These are phyloP conservation scores for Pachyrhynchus sulphureomaculatus DNA, from an alignment of 1,140 invertebrate genomes.

Conservation along the genomic window DNA sequence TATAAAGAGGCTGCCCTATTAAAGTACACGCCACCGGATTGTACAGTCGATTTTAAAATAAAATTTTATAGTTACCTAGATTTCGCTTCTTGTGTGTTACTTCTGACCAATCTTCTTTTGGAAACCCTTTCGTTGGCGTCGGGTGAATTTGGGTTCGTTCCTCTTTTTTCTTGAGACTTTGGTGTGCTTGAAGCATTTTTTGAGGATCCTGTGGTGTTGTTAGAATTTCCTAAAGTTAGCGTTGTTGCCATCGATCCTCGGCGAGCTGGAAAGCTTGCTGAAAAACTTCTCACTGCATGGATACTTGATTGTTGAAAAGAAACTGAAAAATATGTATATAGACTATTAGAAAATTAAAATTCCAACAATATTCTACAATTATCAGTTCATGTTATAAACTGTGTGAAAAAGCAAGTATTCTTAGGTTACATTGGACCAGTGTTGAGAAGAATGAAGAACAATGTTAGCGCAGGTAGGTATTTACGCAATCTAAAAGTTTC, in stretches of 20 bases:
- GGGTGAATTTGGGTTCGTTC: conserved; percentile 29
- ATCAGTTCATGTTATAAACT: too few relatives aligned
- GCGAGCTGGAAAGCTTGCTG: conserved; percentile 49
- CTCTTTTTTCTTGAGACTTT: conserved; percentile 44
- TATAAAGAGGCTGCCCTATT: too few relatives aligned
- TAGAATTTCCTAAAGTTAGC: not conserved
- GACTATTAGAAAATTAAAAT: not conserved
- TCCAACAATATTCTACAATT: too few relatives aligned
- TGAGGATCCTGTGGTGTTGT: not conserved
- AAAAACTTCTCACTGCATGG: conserved; percentile 49
- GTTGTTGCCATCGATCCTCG: conserved; percentile 40
- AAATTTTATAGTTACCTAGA: conserved; percentile 3
- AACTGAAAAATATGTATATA: conserved; percentile 40
- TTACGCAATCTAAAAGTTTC: too few relatives aligned
- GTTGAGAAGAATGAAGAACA: too few relatives aligned
- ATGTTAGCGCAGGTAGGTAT: too few relatives aligned
- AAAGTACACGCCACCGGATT: too few relatives aligned
- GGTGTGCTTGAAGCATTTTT: not conserved
- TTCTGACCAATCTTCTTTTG: conserved; percentile 41
- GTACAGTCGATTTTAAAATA: too few relatives aligned
- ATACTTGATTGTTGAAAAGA: conserved; percentile 51
- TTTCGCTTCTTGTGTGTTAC: conserved; percentile 28
- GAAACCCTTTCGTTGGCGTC: conserved; percentile 39
- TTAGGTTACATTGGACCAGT: too few relatives aligned
- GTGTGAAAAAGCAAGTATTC: too few relatives aligned